Evolutionary conservation across 2,797 vertebrate species (phyloP), one percentile per base, ranked within the genome.

Genomic region (Meriones psammophilus): DNA sequence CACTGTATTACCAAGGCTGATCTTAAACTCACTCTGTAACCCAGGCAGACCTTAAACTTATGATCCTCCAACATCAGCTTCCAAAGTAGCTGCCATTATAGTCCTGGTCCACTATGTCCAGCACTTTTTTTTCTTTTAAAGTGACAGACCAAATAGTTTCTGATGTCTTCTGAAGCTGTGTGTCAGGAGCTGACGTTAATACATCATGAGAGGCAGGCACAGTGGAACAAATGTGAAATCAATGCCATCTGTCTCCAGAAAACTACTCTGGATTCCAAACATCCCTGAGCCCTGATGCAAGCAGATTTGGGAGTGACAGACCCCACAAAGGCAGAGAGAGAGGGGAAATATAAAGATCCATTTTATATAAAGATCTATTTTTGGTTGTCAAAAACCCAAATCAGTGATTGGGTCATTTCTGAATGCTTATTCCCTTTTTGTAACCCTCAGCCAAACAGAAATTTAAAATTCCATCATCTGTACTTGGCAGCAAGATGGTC

Each of bases 231-330:
- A 94, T 54, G 58, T 56, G 69, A 96, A 97, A 97, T 95, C 97
- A 92, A 97, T 95, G 92, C 86, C 95, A 87, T 93, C 96, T 94
- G 96, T 97, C 96, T 97, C 88, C 92, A 96, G 94, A 95, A 96
- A 96, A 85, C 88, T 46, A 56, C 91, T 88, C 42, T 4, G 84
- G 89, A 93, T 88, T 94, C 92, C 69, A 93, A 85, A 92, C 93
- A 91, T 79, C 39, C 15, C 77, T 39, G 39, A 89, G 33, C 24
- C 83, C 89, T 88, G 92, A 94, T 56, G 5, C 58, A 83, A 60
- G 79, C 87, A 94, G 87, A 91, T 50, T 89, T 8, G 5, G 62
- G 78, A 95, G 14, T 5, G 3, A 81, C 22, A 89, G 73, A 18
- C 60, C 46, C 71, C 87, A 60, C 60, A 26, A 76, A 96, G 54